Conservation (phyloP, 2,113 vertebrate genomes). For the Epinephelus moara region DNA sequence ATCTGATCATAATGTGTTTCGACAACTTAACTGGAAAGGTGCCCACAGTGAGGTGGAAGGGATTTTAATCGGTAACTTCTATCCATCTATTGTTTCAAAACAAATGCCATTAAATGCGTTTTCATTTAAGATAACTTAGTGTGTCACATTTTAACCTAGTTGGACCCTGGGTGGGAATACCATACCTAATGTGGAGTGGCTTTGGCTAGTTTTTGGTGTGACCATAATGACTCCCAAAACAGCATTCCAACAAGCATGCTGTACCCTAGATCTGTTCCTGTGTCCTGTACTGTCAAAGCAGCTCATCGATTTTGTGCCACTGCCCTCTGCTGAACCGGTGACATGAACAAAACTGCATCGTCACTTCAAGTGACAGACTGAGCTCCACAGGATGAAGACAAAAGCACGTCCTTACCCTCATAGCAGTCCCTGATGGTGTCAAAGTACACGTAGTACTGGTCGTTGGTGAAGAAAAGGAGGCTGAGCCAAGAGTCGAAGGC, state of each 20-base stretch:
- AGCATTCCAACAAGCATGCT: neutral
- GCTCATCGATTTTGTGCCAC: neutral
- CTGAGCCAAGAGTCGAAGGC: constrained; percentile 99
- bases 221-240: neutral
- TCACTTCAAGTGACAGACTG: neutral
- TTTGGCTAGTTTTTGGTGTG: neutral
- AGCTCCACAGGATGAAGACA: neutral
- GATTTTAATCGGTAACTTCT: constrained; percentile 1
- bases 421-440: constrained; percentile 97
- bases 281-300: neutral
- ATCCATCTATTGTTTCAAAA: neutral
- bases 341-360: neutral
- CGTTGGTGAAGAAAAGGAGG: constrained; percentile 99
- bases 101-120: neutral
- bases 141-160: neutral
- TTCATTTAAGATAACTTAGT: neutral
- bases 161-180: neutral
- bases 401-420: constrained; percentile 87
- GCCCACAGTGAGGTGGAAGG: neutral
- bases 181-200: neutral
- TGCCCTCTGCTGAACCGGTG: neutral
- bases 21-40: constrained; percentile 15
- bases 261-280: neutral
- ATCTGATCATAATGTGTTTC: constrained; percentile 7
- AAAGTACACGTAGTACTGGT: constrained; percentile 99